Conservation (phyloP, 1,140 invertebrate genomes). For the Sesamia nonagrioides region DNA sequence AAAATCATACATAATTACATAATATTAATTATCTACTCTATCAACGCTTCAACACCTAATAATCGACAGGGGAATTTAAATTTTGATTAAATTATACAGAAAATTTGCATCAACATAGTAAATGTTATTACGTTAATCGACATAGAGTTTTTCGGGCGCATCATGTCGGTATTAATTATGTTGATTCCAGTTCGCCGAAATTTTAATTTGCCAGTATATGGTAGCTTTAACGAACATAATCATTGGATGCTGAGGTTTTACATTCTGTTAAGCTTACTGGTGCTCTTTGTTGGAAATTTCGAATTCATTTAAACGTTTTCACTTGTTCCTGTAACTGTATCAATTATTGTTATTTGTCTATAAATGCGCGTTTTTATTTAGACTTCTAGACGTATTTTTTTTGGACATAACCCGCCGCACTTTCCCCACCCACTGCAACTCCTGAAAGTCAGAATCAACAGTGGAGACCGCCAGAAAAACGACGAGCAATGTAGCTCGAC, state of each 20-base stretch:
- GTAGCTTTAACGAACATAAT: slow-evolving; percentile 1
- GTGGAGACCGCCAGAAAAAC: too few relatives aligned
- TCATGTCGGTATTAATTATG: slow-evolving; percentile 36
- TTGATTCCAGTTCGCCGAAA: slow-evolving; percentile 27
- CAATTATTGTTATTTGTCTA: too few relatives aligned
- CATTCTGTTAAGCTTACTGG: not conserved
- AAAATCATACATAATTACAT: slow-evolving; percentile 22
- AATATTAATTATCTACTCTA: not conserved
- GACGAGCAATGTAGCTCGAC: too few relatives aligned
- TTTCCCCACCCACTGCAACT: too few relatives aligned
- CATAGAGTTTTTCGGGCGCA: slow-evolving; percentile 28
- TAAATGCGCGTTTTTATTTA: too few relatives aligned
- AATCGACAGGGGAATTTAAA: slow-evolving; percentile 14
- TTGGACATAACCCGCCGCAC: too few relatives aligned
- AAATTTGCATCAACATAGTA: slow-evolving; percentile 29
- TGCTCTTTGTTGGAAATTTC: not conserved
- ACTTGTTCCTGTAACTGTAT: not conserved
- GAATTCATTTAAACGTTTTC: not conserved
- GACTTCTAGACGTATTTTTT: too few relatives aligned
- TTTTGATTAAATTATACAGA: slow-evolving; percentile 29
- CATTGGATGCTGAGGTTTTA: slow-evolving; percentile 2
- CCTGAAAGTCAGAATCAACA: too few relatives aligned
- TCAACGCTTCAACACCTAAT: slow-evolving; percentile 4
- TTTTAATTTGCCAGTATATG: slow-evolving; percentile 14
- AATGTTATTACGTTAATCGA: slow-evolving; percentile 26